A percentile compares a stretch with the other conserved stretches of the same genome.
phyloP scores from a whole-genome alignment of 2,113 vertebrate genomes.

The Sinocyclocheilus anophthalmus region DNA sequence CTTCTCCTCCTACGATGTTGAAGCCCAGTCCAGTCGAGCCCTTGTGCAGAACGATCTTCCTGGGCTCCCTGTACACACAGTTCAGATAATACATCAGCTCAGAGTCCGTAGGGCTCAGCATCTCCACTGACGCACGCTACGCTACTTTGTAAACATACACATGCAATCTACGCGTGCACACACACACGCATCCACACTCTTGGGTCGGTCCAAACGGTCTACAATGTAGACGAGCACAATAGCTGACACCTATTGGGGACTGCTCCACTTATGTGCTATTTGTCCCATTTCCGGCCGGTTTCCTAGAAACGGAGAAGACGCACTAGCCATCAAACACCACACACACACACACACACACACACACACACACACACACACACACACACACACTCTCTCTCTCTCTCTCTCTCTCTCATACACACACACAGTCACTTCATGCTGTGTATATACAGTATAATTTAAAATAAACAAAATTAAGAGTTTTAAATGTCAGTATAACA shows the following conservation, averaged over 20 bases:
- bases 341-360: conserved; percentile 7
- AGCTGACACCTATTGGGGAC: conserved; percentile 66
- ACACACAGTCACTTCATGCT: neutral
- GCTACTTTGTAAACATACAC: conserved; percentile 47
- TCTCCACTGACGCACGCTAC: conserved; percentile 52
- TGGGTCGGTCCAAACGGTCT: conserved; percentile 37
- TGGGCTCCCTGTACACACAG: conserved; percentile 89
- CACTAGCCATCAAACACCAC: conserved; percentile 15
- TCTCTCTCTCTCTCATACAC: neutral
- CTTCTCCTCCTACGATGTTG: conserved; percentile 96
- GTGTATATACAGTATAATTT: neutral
- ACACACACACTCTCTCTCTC: neutral
- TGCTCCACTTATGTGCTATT: conserved; percentile 74
- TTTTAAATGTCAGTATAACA: no score
- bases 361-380: conserved; percentile 30
- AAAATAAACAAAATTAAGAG: neutral
- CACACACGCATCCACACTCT: conserved; percentile 27
- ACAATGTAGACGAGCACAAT: conserved; percentile 53
- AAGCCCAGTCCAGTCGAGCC: conserved; percentile 96
- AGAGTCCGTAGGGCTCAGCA: conserved; percentile 71
- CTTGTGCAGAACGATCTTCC: conserved; percentile 94
- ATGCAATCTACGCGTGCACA: conserved; percentile 7
- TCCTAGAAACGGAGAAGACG: conserved; percentile 60
- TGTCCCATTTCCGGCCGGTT: conserved; percentile 71
- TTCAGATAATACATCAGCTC: conserved; percentile 78